A percentile compares a stretch with the other conserved stretches of the same genome.
Conservation (phyloP, 2,888 invertebrate genomes). For the Cerastoderma edule region DNA sequence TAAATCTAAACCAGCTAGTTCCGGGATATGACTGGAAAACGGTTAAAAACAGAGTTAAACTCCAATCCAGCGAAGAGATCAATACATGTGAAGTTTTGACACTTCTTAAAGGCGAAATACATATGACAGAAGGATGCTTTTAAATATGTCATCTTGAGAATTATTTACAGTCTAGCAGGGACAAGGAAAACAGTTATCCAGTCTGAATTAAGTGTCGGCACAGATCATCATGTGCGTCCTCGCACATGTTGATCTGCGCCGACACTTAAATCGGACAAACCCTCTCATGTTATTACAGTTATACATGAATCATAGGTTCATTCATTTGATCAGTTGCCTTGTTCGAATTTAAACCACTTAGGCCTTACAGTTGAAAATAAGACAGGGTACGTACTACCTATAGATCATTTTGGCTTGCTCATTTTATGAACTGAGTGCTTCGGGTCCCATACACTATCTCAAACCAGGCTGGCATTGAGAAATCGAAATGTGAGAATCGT, state of each 20-base stretch:
- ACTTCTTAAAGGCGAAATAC: not conserved
- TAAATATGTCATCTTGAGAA: not conserved
- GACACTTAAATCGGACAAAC: conserved; percentile 1
- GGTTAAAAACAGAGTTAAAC: too few relatives aligned
- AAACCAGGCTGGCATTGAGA: too few relatives aligned
- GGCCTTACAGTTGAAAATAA: not conserved
- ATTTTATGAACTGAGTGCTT: not conserved
- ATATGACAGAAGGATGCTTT: not conserved
- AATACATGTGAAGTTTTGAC: too few relatives aligned
- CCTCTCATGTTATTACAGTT: not conserved
- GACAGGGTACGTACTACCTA: not conserved
- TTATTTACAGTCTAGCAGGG: not conserved
- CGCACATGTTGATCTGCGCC: conserved; percentile 7
- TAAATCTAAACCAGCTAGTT: too few relatives aligned
- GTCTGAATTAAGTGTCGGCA: not conserved
- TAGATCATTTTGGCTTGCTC: not conserved
- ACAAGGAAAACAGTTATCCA: not conserved
- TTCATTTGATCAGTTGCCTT: too few relatives aligned
- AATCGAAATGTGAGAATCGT: too few relatives aligned
- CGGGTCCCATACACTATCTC: too few relatives aligned
- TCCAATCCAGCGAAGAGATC: too few relatives aligned
- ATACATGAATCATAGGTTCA: too few relatives aligned
- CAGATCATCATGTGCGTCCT: not conserved
- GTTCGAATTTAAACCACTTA: too few relatives aligned
- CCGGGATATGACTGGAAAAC: too few relatives aligned